Percentiles rank a stretch among this genome's conserved stretches.
These are phyloP conservation scores for Prosapia bicincta DNA, from an alignment of 2,888 invertebrate genomes.

Conservation along the genomic window DNA sequence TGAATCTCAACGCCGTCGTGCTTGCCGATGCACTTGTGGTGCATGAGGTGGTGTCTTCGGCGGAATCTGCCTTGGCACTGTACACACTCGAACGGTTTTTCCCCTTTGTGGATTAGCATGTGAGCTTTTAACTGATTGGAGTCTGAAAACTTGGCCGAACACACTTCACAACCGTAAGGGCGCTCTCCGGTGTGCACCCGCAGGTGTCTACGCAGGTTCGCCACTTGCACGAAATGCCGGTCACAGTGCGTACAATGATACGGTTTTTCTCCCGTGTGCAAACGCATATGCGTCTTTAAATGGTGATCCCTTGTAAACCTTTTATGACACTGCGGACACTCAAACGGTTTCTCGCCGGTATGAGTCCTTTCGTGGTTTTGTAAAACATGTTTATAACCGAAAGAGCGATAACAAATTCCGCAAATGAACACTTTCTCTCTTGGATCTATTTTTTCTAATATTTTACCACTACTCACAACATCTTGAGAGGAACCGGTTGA, in stretches of 20 bases:
- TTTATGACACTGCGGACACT: conserved; percentile 88
- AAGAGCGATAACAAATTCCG: conserved; percentile 80
- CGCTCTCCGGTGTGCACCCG: conserved; percentile 90
- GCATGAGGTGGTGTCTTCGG: conserved; percentile 79
- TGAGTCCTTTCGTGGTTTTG: conserved; percentile 94
- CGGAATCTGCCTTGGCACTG: conserved; percentile 77
- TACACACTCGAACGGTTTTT: conserved; percentile 82
- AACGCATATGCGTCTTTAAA: conserved; percentile 86
- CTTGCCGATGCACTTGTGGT: conserved; percentile 70
- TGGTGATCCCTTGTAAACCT: conserved; percentile 91
- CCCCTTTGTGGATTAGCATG: conserved; percentile 82
- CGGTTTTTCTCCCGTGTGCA: conserved; percentile 92
- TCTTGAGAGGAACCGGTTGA: conserved; percentile 45
- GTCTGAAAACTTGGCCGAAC: conserved; percentile 84
- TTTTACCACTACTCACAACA: conserved; percentile 19
- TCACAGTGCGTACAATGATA: conserved; percentile 91
- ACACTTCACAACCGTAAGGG: conserved; percentile 83
- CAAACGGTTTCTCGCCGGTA: conserved; percentile 92
- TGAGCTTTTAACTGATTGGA: conserved; percentile 91
- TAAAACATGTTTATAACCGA: conserved; percentile 91
- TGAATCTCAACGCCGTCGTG: conserved; percentile 28
- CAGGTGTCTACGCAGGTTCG: conserved; percentile 82
- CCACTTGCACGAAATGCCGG: conserved; percentile 89
- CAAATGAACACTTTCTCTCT: conserved; percentile 86
- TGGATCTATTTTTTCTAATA: conserved; percentile 31